Evolutionary conservation across 2,888 invertebrate genomes (phyloP).

Genomic region (Anticlea derivata): DNA sequence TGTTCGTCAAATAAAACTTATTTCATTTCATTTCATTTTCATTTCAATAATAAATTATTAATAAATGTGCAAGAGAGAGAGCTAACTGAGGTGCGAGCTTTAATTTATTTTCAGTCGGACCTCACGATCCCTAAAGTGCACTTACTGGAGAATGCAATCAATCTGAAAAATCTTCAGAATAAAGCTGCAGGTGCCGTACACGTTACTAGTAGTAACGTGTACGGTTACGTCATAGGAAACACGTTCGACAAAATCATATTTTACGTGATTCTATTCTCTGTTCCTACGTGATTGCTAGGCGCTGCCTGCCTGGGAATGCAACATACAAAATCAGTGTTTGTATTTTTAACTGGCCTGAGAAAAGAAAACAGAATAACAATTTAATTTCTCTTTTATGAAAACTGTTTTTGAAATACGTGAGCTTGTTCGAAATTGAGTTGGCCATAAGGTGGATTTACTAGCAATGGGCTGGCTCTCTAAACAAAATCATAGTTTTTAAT

Average conservation of each 20-base stretch:
- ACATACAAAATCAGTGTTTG: slow-evolving; percentile 20
- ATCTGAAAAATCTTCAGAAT: slow-evolving; percentile 9
- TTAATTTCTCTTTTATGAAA: no score
- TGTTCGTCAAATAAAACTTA: no score
- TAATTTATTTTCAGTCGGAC: no score
- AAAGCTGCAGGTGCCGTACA: slow-evolving; percentile 52
- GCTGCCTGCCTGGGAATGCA: slow-evolving; percentile 16
- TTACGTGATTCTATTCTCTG: slow-evolving; percentile 73
- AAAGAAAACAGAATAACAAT: not conserved
- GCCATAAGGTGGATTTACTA: no score
- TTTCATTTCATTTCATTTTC: no score
- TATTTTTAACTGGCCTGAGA: slow-evolving; percentile 20
- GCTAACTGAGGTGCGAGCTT: no score
- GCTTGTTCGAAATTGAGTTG: no score
- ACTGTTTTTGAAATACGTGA: no score
- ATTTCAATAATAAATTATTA: no score
- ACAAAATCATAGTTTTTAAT: no score
- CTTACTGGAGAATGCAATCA: slow-evolving; percentile 8
- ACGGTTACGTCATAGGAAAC: slow-evolving; percentile 43
- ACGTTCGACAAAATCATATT: slow-evolving; percentile 78
- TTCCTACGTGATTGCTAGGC: slow-evolving; percentile 35
- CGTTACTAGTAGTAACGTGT: slow-evolving; percentile 37
- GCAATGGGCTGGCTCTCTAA: no score
- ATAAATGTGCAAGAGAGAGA: no score
- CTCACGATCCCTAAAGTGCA: not conserved